These are phyloP conservation scores for Notodonta dromedarius DNA, from an alignment of 2,888 invertebrate species.

Conservation along the genomic window DNA sequence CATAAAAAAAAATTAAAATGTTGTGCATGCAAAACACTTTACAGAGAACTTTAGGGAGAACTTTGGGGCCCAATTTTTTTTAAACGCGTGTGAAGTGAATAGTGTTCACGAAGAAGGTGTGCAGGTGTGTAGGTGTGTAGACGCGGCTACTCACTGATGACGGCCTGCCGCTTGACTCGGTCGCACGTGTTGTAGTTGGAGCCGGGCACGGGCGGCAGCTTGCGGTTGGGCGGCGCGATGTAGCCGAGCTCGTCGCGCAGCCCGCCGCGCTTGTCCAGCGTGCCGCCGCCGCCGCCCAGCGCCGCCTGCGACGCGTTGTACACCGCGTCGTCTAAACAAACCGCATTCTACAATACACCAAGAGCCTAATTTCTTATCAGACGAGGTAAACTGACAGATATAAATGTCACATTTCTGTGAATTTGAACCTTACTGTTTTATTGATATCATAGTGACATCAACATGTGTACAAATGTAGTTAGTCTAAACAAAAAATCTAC, in stretches of 20 bases:
- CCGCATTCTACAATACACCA: not conserved
- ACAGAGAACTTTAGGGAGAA: not conserved
- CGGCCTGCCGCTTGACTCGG: conserved; percentile 96
- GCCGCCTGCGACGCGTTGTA: conserved; percentile 93
- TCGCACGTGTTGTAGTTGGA: conserved; percentile 97
- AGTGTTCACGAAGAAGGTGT: too few relatives aligned
- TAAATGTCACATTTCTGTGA: too few relatives aligned
- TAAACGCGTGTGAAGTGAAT: not conserved
- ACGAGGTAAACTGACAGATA: too few relatives aligned
- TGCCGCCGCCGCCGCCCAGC: conserved; percentile 86
- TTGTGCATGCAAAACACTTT: too few relatives aligned
- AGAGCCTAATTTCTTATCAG: too few relatives aligned
- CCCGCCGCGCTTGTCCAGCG: conserved; percentile 92
- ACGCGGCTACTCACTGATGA: conserved; percentile 89
- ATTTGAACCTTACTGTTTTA: too few relatives aligned
- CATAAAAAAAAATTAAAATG: too few relatives aligned
- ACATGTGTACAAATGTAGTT: too few relatives aligned
- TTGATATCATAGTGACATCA: too few relatives aligned
- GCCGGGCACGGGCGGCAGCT: conserved; percentile 95
- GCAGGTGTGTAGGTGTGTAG: conserved; percentile 1
- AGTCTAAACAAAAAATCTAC: too few relatives aligned
- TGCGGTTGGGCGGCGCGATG: conserved; percentile 96
- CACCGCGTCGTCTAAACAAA: conserved; percentile 91
- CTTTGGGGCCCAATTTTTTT: not conserved
- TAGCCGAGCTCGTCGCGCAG: conserved; percentile 95